Conservation (phyloP, 2,797 vertebrate species). For the Tadarida brasiliensis region DNA sequence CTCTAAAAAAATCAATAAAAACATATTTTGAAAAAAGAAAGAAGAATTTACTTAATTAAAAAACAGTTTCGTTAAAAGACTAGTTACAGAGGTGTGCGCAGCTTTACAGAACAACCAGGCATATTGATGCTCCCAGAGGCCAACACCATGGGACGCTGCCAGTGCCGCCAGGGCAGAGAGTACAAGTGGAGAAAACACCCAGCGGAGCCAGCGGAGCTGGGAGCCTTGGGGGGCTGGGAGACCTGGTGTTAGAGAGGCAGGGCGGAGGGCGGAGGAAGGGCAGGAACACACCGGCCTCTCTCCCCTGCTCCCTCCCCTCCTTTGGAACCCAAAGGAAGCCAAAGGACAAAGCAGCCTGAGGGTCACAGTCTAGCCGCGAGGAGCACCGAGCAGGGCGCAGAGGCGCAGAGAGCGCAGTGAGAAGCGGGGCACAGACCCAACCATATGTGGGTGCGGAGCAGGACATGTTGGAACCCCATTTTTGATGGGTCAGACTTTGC, state of each 20-base stretch:
- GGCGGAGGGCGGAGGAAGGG: neutral
- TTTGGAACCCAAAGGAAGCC: neutral
- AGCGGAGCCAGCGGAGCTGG: neutral
- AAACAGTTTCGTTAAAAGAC: conserved; percentile 62
- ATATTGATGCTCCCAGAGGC: neutral
- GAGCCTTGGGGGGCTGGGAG: neutral
- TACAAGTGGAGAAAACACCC: neutral
- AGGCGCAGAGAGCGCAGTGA: neutral
- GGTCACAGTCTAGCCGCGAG: fast-evolving
- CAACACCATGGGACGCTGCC: neutral
- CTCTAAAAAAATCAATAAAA: too few relatives aligned
- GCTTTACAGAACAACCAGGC: neutral
- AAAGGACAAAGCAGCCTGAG: neutral
- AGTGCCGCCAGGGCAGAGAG: neutral
- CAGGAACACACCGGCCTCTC: neutral
- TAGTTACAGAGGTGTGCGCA: neutral
- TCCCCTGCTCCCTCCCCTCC: neutral
- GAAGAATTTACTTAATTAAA: conserved; percentile 57
- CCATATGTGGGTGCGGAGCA: neutral
- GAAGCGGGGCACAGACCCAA: neutral
- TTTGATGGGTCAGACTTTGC: neutral
- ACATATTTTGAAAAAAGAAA: neutral
- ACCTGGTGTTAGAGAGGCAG: neutral
- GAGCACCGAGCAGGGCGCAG: neutral
- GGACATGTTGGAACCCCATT: neutral